Evolutionary conservation across 2,888 invertebrate genomes (phyloP).

Genomic region (Crioceris asparagi): DNA sequence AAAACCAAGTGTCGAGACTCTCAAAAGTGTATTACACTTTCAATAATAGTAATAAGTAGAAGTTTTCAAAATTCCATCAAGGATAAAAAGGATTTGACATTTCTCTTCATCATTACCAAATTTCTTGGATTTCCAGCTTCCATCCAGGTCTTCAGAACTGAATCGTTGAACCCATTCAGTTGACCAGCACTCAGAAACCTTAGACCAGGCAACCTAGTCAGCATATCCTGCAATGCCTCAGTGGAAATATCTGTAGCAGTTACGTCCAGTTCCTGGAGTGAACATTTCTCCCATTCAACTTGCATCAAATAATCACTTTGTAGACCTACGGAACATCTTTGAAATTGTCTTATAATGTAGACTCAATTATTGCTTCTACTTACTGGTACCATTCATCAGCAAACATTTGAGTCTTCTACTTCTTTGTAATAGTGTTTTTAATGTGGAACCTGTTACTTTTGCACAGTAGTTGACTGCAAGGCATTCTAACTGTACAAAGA

Average conservation of each 20-base stretch:
- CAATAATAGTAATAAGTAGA: no score
- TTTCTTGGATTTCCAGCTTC: constrained; percentile 68
- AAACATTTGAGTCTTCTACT: constrained; percentile 86
- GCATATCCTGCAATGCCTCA: constrained; percentile 87
- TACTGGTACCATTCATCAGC: constrained; percentile 95
- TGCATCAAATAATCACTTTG: constrained; percentile 88
- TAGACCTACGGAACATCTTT: constrained; percentile 58
- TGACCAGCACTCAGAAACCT: constrained; percentile 92
- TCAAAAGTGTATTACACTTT: neutral
- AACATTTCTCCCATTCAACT: constrained; percentile 93
- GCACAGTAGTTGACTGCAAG: constrained; percentile 94
- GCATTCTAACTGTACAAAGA: constrained; percentile 72
- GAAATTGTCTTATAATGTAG: no score
- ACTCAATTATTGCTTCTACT: constrained; percentile 20
- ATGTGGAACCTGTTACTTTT: constrained; percentile 91
- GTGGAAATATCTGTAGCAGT: constrained; percentile 93
- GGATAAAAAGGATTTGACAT: no score
- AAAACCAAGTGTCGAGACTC: no score
- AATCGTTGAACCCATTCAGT: constrained; percentile 94
- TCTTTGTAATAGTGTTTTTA: constrained; percentile 87
- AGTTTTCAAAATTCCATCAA: no score
- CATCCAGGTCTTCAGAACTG: constrained; percentile 84
- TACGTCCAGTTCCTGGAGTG: constrained; percentile 88
- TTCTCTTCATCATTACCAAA: constrained; percentile 25
- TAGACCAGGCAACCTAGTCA: constrained; percentile 75